These are phyloP conservation scores for Erethizon dorsatum DNA, from an alignment of 2,797 vertebrate genomes.

Conservation along the genomic window DNA sequence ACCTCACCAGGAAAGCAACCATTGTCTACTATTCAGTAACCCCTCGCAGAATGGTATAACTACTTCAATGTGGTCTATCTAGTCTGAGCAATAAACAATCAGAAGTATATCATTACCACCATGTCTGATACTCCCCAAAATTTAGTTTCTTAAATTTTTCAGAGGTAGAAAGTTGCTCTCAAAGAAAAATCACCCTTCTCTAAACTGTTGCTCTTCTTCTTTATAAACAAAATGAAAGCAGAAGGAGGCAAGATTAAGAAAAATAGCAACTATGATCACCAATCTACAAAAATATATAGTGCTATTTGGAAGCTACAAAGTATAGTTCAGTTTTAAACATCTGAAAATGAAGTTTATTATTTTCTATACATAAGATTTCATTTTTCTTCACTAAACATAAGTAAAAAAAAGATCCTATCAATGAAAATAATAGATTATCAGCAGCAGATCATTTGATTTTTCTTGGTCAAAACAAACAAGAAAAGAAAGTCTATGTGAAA, in stretches of 20 bases:
- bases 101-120: neutral
- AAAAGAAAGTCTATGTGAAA: neutral
- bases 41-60: neutral
- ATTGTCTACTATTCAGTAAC: neutral
- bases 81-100: neutral
- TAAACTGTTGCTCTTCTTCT: neutral
- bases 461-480: slow-evolving; percentile 4
- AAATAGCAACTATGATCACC: neutral
- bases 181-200: neutral
- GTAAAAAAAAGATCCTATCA: slow-evolving; percentile 37
- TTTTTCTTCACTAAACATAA: slow-evolving; percentile 50
- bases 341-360: neutral
- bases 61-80: neutral
- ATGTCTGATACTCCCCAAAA: neutral
- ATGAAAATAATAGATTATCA: neutral
- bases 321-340: neutral
- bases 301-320: slow-evolving; percentile 47
- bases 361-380: neutral
- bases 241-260: neutral
- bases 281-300: neutral
- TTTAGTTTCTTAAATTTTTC: neutral
- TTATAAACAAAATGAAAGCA: neutral
- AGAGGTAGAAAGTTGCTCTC: neutral
- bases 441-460: slow-evolving; percentile 3
- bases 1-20: neutral